A percentile compares a stretch with the other conserved stretches of the same genome.
phyloP scores from a whole-genome alignment of 2,113 vertebrate species.

The Aphyosemion australe region DNA sequence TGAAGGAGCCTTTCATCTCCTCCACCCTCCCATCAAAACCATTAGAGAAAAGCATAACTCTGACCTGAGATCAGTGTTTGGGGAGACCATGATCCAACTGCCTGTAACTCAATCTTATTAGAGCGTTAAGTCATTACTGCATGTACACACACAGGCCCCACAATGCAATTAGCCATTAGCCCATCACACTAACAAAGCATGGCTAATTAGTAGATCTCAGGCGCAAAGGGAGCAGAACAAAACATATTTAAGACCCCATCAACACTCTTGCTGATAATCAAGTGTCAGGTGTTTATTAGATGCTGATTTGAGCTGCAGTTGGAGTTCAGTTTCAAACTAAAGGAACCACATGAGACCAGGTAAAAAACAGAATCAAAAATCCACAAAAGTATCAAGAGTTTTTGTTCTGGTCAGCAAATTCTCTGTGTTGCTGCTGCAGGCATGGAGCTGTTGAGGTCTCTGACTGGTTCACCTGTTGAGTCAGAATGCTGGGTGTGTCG shows the following conservation, averaged over 20 bases:
- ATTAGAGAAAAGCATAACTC: conserved; percentile 54
- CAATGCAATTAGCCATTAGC: conserved; percentile 78
- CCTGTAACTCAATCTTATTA: conserved; percentile 77
- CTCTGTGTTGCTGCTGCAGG: conserved; percentile 26
- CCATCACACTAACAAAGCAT: conserved; percentile 76
- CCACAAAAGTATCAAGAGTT: neutral
- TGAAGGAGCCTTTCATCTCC: conserved; percentile 46
- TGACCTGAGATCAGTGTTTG: conserved; percentile 67
- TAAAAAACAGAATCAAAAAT: no score
- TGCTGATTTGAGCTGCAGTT: conserved; percentile 15
- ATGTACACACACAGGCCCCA: conserved; percentile 71
- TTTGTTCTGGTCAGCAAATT: conserved; percentile 29
- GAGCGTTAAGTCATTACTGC: conserved; percentile 77
- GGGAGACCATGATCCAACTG: conserved; percentile 62
- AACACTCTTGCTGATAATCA: conserved; percentile 45
- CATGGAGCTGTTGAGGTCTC: conserved; percentile 15
- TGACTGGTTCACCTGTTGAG: conserved; percentile 35
- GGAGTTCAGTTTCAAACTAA: conserved; percentile 17
- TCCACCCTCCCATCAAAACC: conserved; percentile 43
- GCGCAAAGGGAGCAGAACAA: conserved; percentile 60
- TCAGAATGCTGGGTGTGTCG: conserved; percentile 39
- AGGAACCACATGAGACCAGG: neutral
- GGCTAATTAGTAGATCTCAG: conserved; percentile 73
- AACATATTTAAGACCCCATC: conserved; percentile 69
- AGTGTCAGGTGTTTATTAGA: conserved; percentile 60